Evolutionary conservation across 2,888 invertebrate genomes (phyloP).

Genomic region (Sycophila texana): DNA sequence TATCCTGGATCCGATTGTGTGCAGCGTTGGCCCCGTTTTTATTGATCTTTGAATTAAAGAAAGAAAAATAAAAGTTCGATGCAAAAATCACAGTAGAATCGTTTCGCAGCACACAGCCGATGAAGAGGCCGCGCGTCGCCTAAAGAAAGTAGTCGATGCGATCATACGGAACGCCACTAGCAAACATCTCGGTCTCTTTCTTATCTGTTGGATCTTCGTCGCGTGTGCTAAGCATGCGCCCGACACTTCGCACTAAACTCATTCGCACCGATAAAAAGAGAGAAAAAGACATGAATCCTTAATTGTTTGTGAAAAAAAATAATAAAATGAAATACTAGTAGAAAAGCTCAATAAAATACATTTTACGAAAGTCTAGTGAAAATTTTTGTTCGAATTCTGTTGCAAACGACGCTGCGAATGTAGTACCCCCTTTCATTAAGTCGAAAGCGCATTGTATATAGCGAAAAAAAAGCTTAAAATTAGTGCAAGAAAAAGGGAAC

Average conservation of each 20-base stretch:
- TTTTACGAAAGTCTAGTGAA: background rate
- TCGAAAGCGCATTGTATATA: background rate
- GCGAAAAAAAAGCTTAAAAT: background rate
- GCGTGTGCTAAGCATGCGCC: conserved; percentile 44
- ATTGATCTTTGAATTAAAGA: background rate
- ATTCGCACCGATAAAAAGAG: background rate
- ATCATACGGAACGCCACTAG: conserved; percentile 49
- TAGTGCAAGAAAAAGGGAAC: conserved; percentile 6
- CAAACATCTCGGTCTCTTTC: conserved; percentile 52
- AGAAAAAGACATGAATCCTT: background rate
- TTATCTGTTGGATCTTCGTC: conserved; percentile 54
- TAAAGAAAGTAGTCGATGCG: conserved; percentile 41
- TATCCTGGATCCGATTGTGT: conserved; percentile 11
- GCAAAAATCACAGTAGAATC: conserved; percentile 29
- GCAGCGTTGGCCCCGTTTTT: conserved; percentile 3
- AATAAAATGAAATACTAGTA: background rate
- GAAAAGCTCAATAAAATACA: background rate
- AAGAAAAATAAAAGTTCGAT: conserved; percentile 11
- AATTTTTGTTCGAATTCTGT: too few species aligned
- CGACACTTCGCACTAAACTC: background rate
- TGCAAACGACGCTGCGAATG: background rate
- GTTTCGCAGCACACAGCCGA: conserved; percentile 42
- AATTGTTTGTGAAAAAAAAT: conserved; percentile 5
- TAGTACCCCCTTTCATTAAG: background rate
- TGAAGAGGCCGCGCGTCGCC: conserved; percentile 20